phyloP scores from a whole-genome alignment of 2,113 vertebrate genomes.

The Abramis brama region DNA sequence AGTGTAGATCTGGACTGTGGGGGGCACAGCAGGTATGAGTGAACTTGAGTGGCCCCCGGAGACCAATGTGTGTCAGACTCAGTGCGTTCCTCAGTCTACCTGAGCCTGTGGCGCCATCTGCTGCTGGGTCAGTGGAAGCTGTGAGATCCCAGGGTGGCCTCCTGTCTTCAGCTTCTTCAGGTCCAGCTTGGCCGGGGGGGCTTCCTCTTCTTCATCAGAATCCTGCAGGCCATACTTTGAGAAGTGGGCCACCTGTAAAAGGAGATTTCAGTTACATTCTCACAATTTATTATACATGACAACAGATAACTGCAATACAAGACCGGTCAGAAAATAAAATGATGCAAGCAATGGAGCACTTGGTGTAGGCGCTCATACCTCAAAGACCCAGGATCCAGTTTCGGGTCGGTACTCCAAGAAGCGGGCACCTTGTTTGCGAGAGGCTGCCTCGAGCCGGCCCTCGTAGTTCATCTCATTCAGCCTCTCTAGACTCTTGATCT shows the following conservation, averaged over 20 bases:
- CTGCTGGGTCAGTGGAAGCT: slow-evolving; percentile 71
- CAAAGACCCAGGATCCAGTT: slow-evolving; percentile 96
- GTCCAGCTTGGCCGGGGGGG: slow-evolving; percentile 78
- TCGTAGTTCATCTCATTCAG: slow-evolving; percentile 92
- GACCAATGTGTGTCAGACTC: slow-evolving; percentile 51
- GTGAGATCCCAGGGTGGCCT: slow-evolving; percentile 54
- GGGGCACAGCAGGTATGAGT: slow-evolving; percentile 21
- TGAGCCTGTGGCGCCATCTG: slow-evolving; percentile 83
- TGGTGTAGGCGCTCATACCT: slow-evolving; percentile 72
- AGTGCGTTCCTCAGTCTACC: slow-evolving; percentile 78
- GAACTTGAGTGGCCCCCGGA: neutral
- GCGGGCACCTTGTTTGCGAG: slow-evolving; percentile 87
- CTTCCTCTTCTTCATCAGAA: slow-evolving; percentile 91
- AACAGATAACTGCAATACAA: neutral
- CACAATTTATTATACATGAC: neutral
- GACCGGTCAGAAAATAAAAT: neutral
- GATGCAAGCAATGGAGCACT: neutral
- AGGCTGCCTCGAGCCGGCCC: slow-evolving; percentile 87
- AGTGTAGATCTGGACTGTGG: slow-evolving; percentile 23
- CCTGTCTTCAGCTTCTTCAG: slow-evolving; percentile 89
- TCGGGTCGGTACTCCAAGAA: slow-evolving; percentile 95
- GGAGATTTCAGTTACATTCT: neutral
- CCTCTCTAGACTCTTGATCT: slow-evolving; percentile 90
- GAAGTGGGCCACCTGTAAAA: slow-evolving; percentile 88
- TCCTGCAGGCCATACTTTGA: slow-evolving; percentile 96